phyloP scores from a whole-genome alignment of 2,113 vertebrate species.

The Zosterops japonicus region DNA sequence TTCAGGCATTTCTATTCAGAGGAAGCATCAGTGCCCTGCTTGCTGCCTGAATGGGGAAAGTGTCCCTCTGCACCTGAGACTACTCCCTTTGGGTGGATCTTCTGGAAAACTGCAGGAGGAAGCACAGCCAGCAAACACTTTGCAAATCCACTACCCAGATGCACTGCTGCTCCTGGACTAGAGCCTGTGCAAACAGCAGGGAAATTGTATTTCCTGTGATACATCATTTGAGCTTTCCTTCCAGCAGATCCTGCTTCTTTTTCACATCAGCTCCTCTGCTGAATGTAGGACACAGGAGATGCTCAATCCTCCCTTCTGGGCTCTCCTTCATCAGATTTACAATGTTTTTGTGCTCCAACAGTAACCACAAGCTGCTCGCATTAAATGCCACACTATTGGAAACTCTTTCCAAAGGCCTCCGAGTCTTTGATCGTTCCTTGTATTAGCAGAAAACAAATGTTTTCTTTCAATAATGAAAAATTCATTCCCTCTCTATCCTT shows the following conservation, averaged over 20 bases:
- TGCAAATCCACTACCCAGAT: neutral
- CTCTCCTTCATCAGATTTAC: neutral
- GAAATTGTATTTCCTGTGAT: neutral
- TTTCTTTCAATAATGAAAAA: neutral
- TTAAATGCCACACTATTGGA: neutral
- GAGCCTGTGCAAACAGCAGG: neutral
- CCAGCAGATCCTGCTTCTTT: conserved; percentile 9
- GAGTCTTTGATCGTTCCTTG: neutral
- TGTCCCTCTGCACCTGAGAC: neutral
- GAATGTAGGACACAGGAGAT: neutral
- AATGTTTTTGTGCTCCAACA: neutral
- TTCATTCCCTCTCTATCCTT: neutral
- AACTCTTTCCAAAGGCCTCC: neutral
- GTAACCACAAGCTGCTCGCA: neutral
- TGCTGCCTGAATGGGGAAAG: neutral
- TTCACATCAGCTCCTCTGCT: neutral
- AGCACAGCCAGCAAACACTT: neutral
- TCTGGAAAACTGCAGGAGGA: neutral
- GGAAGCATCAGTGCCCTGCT: neutral
- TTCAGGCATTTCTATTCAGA: neutral
- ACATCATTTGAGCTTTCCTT: neutral
- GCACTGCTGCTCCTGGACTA: neutral
- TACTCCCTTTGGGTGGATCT: neutral
- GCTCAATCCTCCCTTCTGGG: conserved; percentile 37
- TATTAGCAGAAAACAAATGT: neutral